These are phyloP conservation scores for Eriocheir sinensis DNA, from an alignment of 1,140 invertebrate genomes.

Conservation along the genomic window DNA sequence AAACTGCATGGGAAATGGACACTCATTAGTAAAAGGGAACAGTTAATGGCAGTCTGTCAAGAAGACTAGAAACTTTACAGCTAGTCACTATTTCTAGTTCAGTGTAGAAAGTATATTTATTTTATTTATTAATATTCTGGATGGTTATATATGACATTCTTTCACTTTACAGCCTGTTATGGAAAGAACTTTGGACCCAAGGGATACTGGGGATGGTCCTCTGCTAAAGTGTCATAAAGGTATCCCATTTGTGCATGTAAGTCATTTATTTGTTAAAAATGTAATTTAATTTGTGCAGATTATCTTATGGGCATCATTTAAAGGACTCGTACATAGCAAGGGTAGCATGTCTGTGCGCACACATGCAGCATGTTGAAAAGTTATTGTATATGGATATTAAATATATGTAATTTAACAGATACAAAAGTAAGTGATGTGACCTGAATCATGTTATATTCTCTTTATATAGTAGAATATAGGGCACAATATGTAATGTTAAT, in stretches of 20 bases:
- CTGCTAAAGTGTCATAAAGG: constrained; percentile 78
- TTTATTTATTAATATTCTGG: not conserved
- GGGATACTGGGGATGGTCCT: constrained; percentile 88
- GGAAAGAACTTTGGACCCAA: constrained; percentile 96
- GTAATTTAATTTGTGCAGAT: not conserved
- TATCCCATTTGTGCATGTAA: not conserved
- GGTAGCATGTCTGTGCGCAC: no score
- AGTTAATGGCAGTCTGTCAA: no score
- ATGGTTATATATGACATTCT: not conserved
- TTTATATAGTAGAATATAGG: not conserved
- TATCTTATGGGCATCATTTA: not conserved
- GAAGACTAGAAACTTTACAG: no score
- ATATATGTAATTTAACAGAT: no score
- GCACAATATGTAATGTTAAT: not conserved
- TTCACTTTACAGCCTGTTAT: constrained; percentile 90
- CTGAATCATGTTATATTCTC: no score
- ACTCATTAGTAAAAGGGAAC: no score
- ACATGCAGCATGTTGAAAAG: not conserved
- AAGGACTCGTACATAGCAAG: no score
- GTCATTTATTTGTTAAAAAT: not conserved
- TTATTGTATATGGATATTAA: not conserved
- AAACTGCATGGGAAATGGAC: no score
- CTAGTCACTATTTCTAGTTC: no score
- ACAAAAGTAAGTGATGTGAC: not conserved
- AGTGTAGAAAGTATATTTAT: no score